Percentiles rank a stretch among this genome's conserved stretches.
These are phyloP conservation scores for Leptothorax acervorum DNA, from an alignment of 2,888 invertebrate genomes.

Conservation along the genomic window DNA sequence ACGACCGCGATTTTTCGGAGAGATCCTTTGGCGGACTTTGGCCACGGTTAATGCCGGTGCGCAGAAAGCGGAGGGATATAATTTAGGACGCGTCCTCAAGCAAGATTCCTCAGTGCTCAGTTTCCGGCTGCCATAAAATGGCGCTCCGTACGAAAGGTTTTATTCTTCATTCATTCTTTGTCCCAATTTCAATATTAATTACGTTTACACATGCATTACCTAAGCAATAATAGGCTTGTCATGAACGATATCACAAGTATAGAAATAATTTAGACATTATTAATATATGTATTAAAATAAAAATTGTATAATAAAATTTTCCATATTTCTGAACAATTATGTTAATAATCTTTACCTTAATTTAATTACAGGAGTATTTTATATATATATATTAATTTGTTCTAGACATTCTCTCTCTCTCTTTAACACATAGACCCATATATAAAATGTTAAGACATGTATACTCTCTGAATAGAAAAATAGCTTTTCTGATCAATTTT, in stretches of 20 bases:
- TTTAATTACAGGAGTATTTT: slow-evolving; percentile 61
- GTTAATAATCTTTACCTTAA: slow-evolving; percentile 19
- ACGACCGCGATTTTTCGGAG: neutral
- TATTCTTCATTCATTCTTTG: neutral
- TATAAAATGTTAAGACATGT: slow-evolving; percentile 49
- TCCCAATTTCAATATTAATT: neutral
- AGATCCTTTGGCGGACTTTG: neutral
- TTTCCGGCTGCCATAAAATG: neutral
- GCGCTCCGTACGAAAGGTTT: neutral
- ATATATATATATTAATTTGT: slow-evolving; percentile 34
- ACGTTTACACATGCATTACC: neutral
- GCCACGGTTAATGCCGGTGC: neutral
- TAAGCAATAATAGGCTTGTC: neutral
- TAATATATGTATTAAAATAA: slow-evolving; percentile 20
- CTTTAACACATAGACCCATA: slow-evolving; percentile 12
- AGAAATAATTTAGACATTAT: slow-evolving; percentile 16
- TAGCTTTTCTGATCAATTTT: slow-evolving; percentile 53
- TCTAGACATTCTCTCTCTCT: neutral
- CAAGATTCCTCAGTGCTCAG: neutral
- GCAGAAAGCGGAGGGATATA: neutral
- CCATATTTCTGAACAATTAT: neutral
- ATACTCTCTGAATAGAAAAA: slow-evolving; percentile 70
- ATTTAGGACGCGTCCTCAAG: slow-evolving; percentile 10
- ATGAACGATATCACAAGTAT: neutral
- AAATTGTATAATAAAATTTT: slow-evolving; percentile 29